Evolutionary conservation across 2,113 vertebrate genomes (phyloP).

Genomic region (Gobio gobio): DNA sequence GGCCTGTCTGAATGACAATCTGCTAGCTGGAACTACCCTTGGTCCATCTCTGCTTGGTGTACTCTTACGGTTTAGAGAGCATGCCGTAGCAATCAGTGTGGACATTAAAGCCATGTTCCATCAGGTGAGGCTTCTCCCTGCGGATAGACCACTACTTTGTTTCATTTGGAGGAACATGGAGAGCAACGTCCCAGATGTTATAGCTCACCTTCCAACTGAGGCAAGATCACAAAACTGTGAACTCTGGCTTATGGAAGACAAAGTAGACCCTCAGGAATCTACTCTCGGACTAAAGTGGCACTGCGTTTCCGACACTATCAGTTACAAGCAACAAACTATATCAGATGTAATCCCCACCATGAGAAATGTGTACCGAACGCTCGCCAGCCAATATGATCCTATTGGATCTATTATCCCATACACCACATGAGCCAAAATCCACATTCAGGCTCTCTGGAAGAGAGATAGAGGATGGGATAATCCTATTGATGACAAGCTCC

Average conservation of each 20-base stretch:
- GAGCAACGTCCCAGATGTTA: not conserved
- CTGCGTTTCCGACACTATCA: not conserved
- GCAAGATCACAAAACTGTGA: not conserved
- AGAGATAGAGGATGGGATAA: not conserved
- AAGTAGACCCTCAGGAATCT: not conserved
- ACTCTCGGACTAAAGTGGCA: not conserved
- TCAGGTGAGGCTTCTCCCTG: not conserved
- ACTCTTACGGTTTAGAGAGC: not conserved
- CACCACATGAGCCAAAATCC: not conserved
- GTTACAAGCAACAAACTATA: not conserved
- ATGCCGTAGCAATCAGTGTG: not conserved
- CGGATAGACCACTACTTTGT: not conserved
- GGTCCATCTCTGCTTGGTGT: not conserved
- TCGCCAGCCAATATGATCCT: not conserved
- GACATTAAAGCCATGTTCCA: not conserved
- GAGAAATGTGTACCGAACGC: not conserved
- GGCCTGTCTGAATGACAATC: not conserved
- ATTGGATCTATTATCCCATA: not conserved
- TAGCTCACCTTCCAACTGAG: not conserved
- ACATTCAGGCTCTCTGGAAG: not conserved
- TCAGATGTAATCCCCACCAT: not conserved
- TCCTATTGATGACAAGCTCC: not conserved
- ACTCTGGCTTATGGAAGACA: not conserved
- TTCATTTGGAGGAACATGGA: constrained; percentile 3
- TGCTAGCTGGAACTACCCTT: not conserved